These are phyloP conservation scores for Epizoanthus illoricatus DNA, from an alignment of 92 coral and sea anemone genomes.

Conservation along the genomic window DNA sequence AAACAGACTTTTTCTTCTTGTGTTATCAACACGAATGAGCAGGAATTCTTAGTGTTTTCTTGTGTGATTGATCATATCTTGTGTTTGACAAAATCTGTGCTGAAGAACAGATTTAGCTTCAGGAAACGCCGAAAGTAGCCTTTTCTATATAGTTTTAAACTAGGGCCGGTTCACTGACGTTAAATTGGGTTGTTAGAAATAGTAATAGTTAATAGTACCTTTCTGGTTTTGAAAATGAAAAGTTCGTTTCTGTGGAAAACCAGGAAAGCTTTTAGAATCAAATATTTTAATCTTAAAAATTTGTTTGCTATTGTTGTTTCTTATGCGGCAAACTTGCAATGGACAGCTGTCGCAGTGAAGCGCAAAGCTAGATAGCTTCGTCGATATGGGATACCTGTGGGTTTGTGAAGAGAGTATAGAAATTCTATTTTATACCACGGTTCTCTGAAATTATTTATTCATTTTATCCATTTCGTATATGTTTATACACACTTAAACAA, in stretches of 20 bases:
- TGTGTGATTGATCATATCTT: neutral
- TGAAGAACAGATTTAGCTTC: neutral
- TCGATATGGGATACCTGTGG: neutral
- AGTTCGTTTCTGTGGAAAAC: neutral
- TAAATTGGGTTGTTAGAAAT: neutral
- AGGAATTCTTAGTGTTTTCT: neutral
- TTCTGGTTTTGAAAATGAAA: neutral
- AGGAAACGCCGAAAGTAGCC: neutral
- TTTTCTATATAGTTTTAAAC: neutral
- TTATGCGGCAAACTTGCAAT: neutral
- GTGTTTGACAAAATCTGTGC: neutral
- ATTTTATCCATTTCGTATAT: neutral
- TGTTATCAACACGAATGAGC: neutral
- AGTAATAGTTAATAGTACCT: neutral
- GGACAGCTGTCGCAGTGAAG: neutral
- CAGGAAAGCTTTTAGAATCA: neutral
- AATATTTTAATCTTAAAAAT: neutral
- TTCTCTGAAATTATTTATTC: neutral
- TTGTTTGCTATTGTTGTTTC: neutral
- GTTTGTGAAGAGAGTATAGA: neutral
- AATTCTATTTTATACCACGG: neutral
- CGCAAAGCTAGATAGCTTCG: neutral
- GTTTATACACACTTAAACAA: neutral
- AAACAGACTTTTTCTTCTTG: neutral
- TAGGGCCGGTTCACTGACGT: neutral